Evolutionary conservation across 2,888 invertebrate species (phyloP).

Genomic region (Chymomyza fuscimana): DNA sequence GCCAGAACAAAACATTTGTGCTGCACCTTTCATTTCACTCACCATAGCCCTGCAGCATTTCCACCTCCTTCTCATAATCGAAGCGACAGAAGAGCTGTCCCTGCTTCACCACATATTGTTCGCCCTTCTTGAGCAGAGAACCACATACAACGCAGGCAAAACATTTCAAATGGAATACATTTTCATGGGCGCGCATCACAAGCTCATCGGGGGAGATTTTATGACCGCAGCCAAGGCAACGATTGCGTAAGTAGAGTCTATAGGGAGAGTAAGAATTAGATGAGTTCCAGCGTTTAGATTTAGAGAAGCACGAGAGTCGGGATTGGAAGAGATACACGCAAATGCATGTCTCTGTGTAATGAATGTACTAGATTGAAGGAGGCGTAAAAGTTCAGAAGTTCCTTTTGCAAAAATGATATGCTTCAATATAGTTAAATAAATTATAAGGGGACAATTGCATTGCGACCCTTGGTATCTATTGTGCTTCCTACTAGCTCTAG

Average conservation of each 20-base stretch:
- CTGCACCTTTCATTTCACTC: constrained; percentile 32
- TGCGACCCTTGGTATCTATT: too few species aligned
- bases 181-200: constrained; percentile 88
- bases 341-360: too few species aligned
- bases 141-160: constrained; percentile 90
- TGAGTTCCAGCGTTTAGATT: not conserved
- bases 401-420: too few species aligned
- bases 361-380: too few species aligned
- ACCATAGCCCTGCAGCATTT: constrained; percentile 84
- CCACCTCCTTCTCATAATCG: constrained; percentile 90
- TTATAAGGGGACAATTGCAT: too few species aligned
- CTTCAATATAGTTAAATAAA: too few species aligned
- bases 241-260: constrained; percentile 86
- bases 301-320: not conserved
- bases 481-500: too few species aligned
- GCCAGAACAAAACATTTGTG: constrained; percentile 12
- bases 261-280: not conserved
- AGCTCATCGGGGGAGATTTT: constrained; percentile 87
- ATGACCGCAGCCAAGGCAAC: constrained; percentile 87
- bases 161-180: constrained; percentile 89
- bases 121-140: constrained; percentile 87
- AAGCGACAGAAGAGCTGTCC: constrained; percentile 89
- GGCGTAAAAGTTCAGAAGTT: too few species aligned
- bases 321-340: too few species aligned
- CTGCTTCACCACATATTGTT: constrained; percentile 89